These are phyloP conservation scores for Erpetoichthys calabaricus DNA, from an alignment of 2,797 vertebrate species.

Conservation along the genomic window DNA sequence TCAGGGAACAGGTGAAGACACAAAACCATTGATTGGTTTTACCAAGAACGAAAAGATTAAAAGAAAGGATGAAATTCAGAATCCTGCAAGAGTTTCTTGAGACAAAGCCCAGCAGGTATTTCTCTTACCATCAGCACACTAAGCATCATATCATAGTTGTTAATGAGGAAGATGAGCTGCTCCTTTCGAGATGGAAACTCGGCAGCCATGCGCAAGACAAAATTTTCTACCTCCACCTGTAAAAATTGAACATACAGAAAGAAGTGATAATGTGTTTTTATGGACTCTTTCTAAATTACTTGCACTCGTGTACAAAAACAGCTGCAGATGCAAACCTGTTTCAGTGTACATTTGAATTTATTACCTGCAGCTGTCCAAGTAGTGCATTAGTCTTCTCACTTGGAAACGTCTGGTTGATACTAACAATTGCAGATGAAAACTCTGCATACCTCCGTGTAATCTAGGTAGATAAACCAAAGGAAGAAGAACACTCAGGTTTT, in stretches of 20 bases:
- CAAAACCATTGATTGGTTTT: too few species aligned
- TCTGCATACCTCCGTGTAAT: conserved; percentile 83
- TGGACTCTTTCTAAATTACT: neutral
- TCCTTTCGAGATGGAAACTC: conserved; percentile 84
- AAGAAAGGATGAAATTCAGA: too few species aligned
- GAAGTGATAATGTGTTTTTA: neutral
- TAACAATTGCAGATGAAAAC: conserved; percentile 83
- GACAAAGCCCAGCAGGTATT: neutral
- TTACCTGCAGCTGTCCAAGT: conserved; percentile 77
- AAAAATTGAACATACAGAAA: conserved; percentile 1
- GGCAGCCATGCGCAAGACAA: conserved; percentile 82
- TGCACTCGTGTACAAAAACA: neutral
- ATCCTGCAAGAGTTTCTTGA: neutral
- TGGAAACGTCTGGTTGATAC: conserved; percentile 86
- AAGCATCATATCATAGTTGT: conserved; percentile 94
- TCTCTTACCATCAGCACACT: conserved; percentile 68
- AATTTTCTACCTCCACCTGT: conserved; percentile 83
- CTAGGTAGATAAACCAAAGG: conserved; percentile 25
- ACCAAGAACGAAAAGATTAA: too few species aligned
- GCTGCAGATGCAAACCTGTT: neutral
- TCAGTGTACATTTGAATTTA: neutral
- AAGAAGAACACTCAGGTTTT: neutral
- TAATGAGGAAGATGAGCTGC: conserved; percentile 87
- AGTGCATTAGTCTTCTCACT: conserved; percentile 66
- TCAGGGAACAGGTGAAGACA: too few species aligned